These are phyloP conservation scores for Trididemnum clinides DNA, from an alignment of 23 tunicate genomes.

Conservation along the genomic window DNA sequence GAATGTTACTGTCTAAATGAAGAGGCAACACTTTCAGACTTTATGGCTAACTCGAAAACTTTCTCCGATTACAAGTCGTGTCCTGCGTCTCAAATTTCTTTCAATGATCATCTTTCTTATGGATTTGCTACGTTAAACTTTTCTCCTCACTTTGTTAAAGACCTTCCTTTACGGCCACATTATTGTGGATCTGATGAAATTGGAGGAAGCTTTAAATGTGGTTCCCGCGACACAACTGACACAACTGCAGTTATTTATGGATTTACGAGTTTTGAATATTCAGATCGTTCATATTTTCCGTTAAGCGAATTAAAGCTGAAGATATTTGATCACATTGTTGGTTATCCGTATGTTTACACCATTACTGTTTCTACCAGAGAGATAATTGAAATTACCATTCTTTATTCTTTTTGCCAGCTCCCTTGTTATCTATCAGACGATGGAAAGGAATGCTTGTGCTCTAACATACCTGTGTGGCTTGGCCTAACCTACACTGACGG, in stretches of 20 bases:
- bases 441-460: neutral
- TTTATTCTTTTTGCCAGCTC: neutral
- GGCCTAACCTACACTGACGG: neutral
- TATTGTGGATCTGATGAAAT: constrained; percentile 21
- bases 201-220: constrained; percentile 49
- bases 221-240: neutral
- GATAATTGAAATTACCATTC: neutral
- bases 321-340: neutral
- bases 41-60: neutral
- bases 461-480: neutral
- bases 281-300: neutral
- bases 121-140: constrained; percentile 4
- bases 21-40: neutral
- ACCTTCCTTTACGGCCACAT: neutral
- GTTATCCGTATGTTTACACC: neutral
- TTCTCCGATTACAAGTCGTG: neutral
- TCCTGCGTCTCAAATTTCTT: neutral
- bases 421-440: constrained; percentile 7
- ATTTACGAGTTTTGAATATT: neutral
- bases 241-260: neutral
- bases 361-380: neutral
- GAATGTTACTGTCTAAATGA: constrained; percentile 11
- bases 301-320: neutral
- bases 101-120: neutral
- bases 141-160: neutral